Evolutionary conservation across 2,797 vertebrate species (phyloP).

Genomic region (Mareca strepera): DNA sequence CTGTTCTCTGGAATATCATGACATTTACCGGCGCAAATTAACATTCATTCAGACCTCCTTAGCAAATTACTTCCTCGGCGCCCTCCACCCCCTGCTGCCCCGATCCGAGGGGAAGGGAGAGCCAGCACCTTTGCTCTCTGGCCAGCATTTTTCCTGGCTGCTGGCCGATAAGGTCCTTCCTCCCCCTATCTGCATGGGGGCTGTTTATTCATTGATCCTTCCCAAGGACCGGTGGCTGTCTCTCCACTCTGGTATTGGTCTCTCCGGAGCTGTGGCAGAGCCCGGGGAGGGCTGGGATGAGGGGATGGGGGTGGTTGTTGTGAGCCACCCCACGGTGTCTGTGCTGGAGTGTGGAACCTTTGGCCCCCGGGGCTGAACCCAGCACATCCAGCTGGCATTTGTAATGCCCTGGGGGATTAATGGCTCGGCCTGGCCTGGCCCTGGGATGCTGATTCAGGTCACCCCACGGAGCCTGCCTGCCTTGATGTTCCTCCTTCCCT

Average conservation of each 20-base stretch:
- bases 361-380: background rate
- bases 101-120: background rate
- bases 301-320: background rate
- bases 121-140: background rate
- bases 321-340: background rate
- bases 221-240: background rate
- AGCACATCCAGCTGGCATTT: background rate
- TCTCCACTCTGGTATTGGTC: background rate
- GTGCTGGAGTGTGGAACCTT: background rate
- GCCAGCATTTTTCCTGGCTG: background rate
- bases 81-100: background rate
- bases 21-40: conserved; percentile 28
- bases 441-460: background rate
- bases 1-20: background rate
- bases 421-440: background rate
- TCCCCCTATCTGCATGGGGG: background rate
- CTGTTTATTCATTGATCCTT: background rate
- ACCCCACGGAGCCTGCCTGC: background rate
- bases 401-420: accelerated
- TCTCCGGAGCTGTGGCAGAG: background rate
- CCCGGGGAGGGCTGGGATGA: background rate
- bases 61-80: conserved; percentile 1
- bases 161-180: background rate
- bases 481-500: background rate
- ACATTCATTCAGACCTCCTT: background rate